Base-by-base conservation (phyloP, 2,888 invertebrate genomes). In the Azorinus chamasolen region DNA sequence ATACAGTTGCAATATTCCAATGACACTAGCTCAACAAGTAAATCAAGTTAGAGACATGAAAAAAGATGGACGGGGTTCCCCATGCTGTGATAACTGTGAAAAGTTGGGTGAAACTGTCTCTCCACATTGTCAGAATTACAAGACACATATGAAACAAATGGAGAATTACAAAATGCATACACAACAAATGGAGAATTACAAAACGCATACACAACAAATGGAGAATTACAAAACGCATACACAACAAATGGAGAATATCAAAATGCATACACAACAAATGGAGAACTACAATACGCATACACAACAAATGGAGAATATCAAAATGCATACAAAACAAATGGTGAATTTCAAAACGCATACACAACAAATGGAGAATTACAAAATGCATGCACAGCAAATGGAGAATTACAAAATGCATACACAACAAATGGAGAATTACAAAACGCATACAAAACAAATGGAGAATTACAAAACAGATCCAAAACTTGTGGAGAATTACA, bases 31-130 rank as follows among this genome's bases (percentile, higher is more conserved):
- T 50, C 53, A 63, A 25, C 69, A 69, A 54, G 61, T 69, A 3
- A 32, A 22, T 24, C 46, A 69, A 12, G 46, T 69, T 24, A 61
- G 69, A 24, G 27, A 51, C n/a, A 8, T 24, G 24, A 69, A 37
- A 22, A 61, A 57, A 48, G 69, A 69, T n/a, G 20, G 59, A 20
- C 8, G 24, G 1, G 6, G 3, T 41, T 24, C 57, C 22, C 57
- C 64, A n/a, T 85, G 84, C 62, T 85, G 85, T 73, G 61, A 58
- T 12, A 66, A 77, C 37, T 85, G 85, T 83, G 72, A 71, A 41
- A 69, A 76, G 55, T 14, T 66, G 25, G 86, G 85, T 10, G n/a
- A 45, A 18, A 45, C 4, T 8, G 3, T 45, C 45, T 45, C 45
- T 8, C 20, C n/a, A 16, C 45, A 45, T 45, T 16, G 45, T 18